Conservation (phyloP, 2,113 vertebrate genomes). For the Varanus komodoensis region DNA sequence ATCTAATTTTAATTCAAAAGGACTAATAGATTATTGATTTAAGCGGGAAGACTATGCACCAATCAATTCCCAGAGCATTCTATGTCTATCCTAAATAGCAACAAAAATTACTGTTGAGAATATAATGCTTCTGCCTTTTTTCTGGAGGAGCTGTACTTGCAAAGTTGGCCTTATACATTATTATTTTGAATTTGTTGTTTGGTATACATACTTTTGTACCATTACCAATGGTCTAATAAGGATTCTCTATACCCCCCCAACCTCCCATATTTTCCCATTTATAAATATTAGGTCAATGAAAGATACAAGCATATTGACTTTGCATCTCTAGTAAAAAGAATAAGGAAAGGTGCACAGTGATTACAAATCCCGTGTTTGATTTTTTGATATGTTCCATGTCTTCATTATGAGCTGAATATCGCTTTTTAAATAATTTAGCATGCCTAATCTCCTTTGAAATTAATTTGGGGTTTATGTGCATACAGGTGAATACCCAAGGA, state of each 20-base stretch:
- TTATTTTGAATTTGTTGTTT: background rate
- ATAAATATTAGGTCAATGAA: background rate
- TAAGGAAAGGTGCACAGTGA: background rate
- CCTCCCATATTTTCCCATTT: background rate
- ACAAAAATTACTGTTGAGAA: slow-evolving; percentile 55
- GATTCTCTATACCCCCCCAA: background rate
- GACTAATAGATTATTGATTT: slow-evolving; percentile 85
- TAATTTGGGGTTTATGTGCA: background rate
- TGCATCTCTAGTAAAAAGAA: slow-evolving; percentile 16
- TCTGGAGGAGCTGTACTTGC: slow-evolving; percentile 39
- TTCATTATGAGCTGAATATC: background rate
- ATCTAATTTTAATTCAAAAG: slow-evolving; percentile 79
- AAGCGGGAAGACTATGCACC: slow-evolving; percentile 60
- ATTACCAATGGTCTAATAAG: background rate
- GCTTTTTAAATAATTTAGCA: background rate
- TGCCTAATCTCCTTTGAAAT: background rate
- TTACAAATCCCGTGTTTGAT: slow-evolving; percentile 27
- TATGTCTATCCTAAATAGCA: slow-evolving; percentile 69
- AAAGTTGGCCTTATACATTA: background rate
- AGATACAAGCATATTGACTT: background rate
- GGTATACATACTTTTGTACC: background rate
- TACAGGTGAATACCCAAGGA: background rate
- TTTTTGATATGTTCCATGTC: slow-evolving; percentile 9
- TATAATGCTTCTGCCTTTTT: slow-evolving; percentile 12
- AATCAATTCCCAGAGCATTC: slow-evolving; percentile 68